These are phyloP conservation scores for Heliconius erato DNA, from an alignment of 2,888 invertebrate genomes.

Conservation along the genomic window DNA sequence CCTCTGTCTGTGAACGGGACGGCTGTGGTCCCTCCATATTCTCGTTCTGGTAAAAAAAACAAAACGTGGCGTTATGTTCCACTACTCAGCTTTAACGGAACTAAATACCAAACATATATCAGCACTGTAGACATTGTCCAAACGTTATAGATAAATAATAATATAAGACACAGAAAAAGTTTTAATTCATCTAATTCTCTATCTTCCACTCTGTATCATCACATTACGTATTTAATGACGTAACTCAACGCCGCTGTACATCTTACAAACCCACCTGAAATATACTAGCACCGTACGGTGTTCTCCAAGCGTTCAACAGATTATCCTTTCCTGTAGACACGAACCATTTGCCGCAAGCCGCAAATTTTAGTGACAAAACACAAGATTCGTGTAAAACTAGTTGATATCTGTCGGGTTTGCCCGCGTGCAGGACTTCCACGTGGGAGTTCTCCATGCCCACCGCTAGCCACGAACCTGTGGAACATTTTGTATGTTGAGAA, in stretches of 20 bases:
- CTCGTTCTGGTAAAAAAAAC: no score
- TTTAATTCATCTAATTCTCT: neutral
- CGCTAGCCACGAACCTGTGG: constrained; percentile 95
- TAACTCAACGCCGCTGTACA: neutral
- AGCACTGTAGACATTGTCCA: no score
- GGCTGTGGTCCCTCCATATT: no score
- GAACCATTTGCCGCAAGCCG: constrained; percentile 99
- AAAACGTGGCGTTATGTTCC: no score
- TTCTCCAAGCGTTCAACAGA: constrained; percentile 98
- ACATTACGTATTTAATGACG: neutral
- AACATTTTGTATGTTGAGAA: neutral
- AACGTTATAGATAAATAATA: no score
- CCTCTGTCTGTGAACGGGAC: no score
- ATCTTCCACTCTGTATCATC: neutral
- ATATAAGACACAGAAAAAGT: no score
- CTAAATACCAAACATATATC: no score
- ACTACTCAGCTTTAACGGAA: no score
- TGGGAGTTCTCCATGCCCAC: constrained; percentile 99
- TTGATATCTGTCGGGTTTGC: constrained; percentile 98
- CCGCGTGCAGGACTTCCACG: constrained; percentile 96
- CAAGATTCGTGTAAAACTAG: constrained; percentile 98
- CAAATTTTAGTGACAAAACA: constrained; percentile 97
- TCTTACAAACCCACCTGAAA: constrained; percentile 91
- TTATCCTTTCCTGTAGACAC: constrained; percentile 99
- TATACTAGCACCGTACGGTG: constrained; percentile 99